Evolutionary conservation across 2,797 vertebrate species (phyloP).

Genomic region (Phrynocephalus vlangalii): DNA sequence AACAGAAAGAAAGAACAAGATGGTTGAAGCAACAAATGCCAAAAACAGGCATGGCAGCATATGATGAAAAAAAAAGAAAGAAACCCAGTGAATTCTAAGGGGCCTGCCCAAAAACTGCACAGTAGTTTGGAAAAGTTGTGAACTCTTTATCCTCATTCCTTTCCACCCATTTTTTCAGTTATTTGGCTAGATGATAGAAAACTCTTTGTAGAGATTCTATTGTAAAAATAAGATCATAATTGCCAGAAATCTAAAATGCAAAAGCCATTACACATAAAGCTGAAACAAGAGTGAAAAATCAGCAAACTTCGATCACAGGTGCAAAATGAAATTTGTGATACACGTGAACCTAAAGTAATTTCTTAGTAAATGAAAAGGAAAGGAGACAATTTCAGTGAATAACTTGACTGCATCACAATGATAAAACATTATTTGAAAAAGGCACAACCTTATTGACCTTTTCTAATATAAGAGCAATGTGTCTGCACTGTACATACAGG

Average conservation of each 20-base stretch:
- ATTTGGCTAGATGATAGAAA: neutral
- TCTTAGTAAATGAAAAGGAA: slow-evolving; percentile 6
- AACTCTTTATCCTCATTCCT: neutral
- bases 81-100: neutral
- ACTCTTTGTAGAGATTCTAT: neutral
- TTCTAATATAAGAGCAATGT: slow-evolving; percentile 34
- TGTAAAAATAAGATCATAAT: neutral
- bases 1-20: too few species aligned
- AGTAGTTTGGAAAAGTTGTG: too few species aligned
- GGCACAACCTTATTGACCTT: slow-evolving; percentile 40
- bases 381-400: slow-evolving; percentile 29
- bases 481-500: neutral
- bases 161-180: neutral
- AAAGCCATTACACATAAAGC: slow-evolving; percentile 9
- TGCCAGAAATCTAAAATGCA: neutral
- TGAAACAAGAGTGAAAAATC: slow-evolving; percentile 8
- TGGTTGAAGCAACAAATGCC: neutral
- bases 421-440: slow-evolving; percentile 50
- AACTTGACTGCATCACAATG: slow-evolving; percentile 24
- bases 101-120: neutral
- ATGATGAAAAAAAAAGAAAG: neutral
- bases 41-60: neutral
- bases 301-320: neutral
- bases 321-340: slow-evolving; percentile 17
- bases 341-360: slow-evolving; percentile 15